phyloP scores from a whole-genome alignment of 2,113 vertebrate species.

The Semnornis frantzii region DNA sequence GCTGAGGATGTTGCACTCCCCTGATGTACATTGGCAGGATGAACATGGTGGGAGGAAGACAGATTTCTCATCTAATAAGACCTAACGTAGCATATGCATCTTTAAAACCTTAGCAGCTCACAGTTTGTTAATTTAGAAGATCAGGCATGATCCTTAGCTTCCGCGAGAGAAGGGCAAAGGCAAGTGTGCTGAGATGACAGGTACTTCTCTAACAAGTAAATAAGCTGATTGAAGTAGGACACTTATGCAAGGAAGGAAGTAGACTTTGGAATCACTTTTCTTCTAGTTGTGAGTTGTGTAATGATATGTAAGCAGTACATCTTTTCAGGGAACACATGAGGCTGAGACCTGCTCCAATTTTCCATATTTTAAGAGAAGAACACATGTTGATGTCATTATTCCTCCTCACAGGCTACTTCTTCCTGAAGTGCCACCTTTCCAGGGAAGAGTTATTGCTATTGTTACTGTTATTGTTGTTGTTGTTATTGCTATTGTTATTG shows the following conservation, averaged over 20 bases:
- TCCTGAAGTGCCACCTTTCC: not conserved
- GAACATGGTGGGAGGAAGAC: not conserved
- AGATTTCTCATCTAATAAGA: slow-evolving; percentile 19
- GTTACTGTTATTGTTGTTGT: not conserved
- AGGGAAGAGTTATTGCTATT: not conserved
- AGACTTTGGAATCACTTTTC: not conserved
- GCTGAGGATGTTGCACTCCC: not conserved
- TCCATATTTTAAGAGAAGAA: not conserved
- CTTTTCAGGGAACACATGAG: not conserved
- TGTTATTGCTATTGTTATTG: too few species aligned
- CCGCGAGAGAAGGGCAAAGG: not conserved
- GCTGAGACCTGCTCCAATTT: not conserved
- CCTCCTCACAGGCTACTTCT: not conserved
- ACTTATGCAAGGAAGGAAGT: slow-evolving; percentile 41
- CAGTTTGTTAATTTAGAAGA: slow-evolving; percentile 15
- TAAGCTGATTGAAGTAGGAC: slow-evolving; percentile 53
- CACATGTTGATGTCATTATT: not conserved
- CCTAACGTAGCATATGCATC: not conserved
- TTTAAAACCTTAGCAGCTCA: slow-evolving; percentile 5
- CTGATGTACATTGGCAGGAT: not conserved
- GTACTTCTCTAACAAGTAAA: slow-evolving; percentile 31
- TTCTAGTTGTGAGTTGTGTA: slow-evolving; percentile 16
- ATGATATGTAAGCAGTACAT: not conserved
- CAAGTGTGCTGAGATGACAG: slow-evolving; percentile 45
- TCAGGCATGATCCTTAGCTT: not conserved